A percentile compares a stretch with the other conserved stretches of the same genome.
phyloP scores from a whole-genome alignment of 2,113 vertebrate species.

The Picathartes gymnocephalus region DNA sequence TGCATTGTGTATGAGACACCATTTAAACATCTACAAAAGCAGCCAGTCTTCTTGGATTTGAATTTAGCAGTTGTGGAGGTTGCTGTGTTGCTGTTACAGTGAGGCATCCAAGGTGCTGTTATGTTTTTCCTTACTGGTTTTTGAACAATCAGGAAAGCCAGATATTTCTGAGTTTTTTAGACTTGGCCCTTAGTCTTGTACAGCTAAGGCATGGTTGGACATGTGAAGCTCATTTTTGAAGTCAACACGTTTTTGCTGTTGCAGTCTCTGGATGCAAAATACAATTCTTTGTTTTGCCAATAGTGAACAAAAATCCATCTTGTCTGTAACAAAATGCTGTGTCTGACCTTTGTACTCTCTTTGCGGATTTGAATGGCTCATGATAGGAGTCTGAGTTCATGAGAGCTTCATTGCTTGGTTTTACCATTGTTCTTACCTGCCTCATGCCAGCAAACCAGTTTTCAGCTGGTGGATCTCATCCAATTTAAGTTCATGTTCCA shows the following conservation, averaged over 20 bases:
- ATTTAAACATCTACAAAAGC: neutral
- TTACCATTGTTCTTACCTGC: neutral
- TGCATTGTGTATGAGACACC: neutral
- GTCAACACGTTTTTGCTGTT: neutral
- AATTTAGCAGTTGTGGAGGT: neutral
- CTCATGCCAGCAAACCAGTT: neutral
- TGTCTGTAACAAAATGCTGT: neutral
- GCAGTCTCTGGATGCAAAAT: neutral
- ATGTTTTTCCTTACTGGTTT: neutral
- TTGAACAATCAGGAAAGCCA: neutral
- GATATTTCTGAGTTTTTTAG: neutral
- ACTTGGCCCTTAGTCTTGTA: neutral
- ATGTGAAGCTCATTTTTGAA: neutral
- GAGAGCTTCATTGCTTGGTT: neutral
- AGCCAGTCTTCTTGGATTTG: neutral
- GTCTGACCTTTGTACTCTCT: neutral
- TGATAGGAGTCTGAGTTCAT: neutral
- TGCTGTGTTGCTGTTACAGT: neutral
- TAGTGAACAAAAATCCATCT: neutral
- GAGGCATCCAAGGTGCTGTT: neutral
- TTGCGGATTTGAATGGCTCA: neutral
- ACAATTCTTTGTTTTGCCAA: neutral
- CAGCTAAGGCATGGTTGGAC: neutral
- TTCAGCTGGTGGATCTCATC: conserved; percentile 7
- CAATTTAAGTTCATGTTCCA: conserved; percentile 9